Conservation (phyloP, 1,140 invertebrate genomes). For the Archivesica marissinica region DNA sequence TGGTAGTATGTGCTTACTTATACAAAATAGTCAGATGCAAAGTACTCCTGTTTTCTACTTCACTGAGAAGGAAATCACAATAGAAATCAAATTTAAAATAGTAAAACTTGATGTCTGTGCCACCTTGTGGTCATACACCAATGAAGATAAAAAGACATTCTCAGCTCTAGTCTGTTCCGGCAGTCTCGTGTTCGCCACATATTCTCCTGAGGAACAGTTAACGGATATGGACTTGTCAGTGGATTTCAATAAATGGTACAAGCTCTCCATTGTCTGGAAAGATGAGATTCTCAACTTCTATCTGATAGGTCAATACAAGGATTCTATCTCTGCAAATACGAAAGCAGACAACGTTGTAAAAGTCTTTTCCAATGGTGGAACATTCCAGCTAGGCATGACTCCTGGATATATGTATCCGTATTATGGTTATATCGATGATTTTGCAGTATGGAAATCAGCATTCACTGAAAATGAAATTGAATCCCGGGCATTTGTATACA, state of each 20-base stretch:
- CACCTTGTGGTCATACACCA: conserved; percentile 60
- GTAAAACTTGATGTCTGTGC: conserved; percentile 14
- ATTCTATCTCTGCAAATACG: neutral
- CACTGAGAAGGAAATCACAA: conserved; percentile 48
- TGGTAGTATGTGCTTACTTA: conserved; percentile 50
- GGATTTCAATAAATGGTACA: conserved; percentile 62
- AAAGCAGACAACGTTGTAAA: neutral
- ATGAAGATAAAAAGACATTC: neutral
- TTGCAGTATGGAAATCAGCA: conserved; percentile 62
- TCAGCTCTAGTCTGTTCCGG: conserved; percentile 18
- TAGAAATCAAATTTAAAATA: conserved; percentile 64
- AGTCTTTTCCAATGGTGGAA: conserved; percentile 55
- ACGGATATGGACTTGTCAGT: conserved; percentile 5
- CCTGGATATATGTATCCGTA: conserved; percentile 34
- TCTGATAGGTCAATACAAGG: conserved; percentile 29
- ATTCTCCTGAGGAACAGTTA: neutral
- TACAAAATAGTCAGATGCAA: conserved; percentile 30
- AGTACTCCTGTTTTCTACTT: conserved; percentile 46
- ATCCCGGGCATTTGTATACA: conserved; percentile 49
- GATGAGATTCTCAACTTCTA: conserved; percentile 18
- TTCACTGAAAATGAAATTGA: conserved; percentile 39
- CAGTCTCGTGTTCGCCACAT: neutral
- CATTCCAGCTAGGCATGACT: conserved; percentile 57
- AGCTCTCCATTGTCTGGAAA: conserved; percentile 62
- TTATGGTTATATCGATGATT: conserved; percentile 62